Evolutionary conservation across 1,140 invertebrate genomes (phyloP).

Genomic region (Brachionus asplanchnoidis): DNA sequence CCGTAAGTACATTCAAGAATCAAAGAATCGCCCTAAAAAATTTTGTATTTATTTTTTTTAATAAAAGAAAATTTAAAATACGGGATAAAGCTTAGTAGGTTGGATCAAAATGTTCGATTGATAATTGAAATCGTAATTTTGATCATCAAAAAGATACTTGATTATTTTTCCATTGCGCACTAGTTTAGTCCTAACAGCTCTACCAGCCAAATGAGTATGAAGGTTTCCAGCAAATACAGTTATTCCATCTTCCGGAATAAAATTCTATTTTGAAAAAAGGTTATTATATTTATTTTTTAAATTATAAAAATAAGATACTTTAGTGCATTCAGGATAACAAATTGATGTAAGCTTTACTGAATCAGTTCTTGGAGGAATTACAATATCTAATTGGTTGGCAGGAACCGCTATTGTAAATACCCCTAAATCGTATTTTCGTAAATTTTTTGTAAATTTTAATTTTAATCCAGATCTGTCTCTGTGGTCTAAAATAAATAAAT

Average conservation of each 20-base stretch:
- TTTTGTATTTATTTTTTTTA: not conserved
- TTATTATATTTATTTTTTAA: not conserved
- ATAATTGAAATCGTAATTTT: conserved; percentile 38
- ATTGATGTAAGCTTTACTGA: not conserved
- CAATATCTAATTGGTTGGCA: not conserved
- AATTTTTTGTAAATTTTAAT: conserved; percentile 8
- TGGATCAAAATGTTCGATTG: conserved; percentile 33
- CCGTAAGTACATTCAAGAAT: conserved; percentile 9
- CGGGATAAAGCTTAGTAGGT: not conserved
- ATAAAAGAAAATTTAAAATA: not conserved
- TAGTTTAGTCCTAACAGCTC: conserved; percentile 1
- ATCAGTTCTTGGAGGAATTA: conserved; percentile 7
- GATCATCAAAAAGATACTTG: conserved; percentile 35
- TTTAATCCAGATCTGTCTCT: not conserved
- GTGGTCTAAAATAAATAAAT: not conserved
- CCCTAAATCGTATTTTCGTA: conserved; percentile 28
- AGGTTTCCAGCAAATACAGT: conserved; percentile 29
- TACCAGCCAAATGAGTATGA: conserved; percentile 22
- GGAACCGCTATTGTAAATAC: not conserved
- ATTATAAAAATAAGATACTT: not conserved
- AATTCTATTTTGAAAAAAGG: not conserved
- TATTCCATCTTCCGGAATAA: not conserved
- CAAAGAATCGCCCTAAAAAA: not conserved
- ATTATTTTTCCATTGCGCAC: conserved; percentile 7
- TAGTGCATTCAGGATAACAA: not conserved